Conservation (phyloP, 2,888 invertebrate species). For the Eurois occulta region DNA sequence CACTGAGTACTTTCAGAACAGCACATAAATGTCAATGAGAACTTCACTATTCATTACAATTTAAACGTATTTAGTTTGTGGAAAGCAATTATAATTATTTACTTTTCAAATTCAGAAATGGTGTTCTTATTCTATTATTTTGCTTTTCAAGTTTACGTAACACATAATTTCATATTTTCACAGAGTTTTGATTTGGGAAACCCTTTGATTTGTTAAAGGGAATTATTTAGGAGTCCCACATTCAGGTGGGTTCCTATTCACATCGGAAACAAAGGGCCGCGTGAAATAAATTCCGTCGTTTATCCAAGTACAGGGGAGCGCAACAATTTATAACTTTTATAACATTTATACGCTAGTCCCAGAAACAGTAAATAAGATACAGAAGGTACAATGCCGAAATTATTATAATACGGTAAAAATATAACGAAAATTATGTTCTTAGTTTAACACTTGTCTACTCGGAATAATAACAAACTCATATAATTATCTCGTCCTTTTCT, state of each 20-base stretch:
- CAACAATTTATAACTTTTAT: constrained; percentile 67
- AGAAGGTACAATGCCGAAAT: constrained; percentile 38
- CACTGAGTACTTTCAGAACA: constrained; percentile 20
- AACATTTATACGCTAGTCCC: constrained; percentile 29
- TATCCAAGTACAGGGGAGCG: constrained; percentile 52
- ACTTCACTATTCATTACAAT: constrained; percentile 35
- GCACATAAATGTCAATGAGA: constrained; percentile 26
- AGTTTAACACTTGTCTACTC: neutral
- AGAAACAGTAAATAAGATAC: constrained; percentile 19
- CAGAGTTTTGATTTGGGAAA: constrained; percentile 25
- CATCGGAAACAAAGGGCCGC: constrained; percentile 60
- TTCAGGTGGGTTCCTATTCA: constrained; percentile 47
- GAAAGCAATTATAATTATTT: constrained; percentile 5
- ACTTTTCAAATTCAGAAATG: constrained; percentile 1
- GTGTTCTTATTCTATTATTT: constrained; percentile 18
- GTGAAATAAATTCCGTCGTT: constrained; percentile 60
- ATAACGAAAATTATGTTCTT: neutral
- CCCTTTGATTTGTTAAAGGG: constrained; percentile 43
- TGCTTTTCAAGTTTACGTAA: neutral
- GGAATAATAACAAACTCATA: neutral
- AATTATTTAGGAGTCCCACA: constrained; percentile 49
- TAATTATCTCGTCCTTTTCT: neutral
- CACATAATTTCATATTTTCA: constrained; percentile 30
- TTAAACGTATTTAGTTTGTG: constrained; percentile 15
- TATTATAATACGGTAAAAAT: neutral